Conservation (phyloP, 2,888 invertebrate genomes). For the Poecilus cupreus region DNA sequence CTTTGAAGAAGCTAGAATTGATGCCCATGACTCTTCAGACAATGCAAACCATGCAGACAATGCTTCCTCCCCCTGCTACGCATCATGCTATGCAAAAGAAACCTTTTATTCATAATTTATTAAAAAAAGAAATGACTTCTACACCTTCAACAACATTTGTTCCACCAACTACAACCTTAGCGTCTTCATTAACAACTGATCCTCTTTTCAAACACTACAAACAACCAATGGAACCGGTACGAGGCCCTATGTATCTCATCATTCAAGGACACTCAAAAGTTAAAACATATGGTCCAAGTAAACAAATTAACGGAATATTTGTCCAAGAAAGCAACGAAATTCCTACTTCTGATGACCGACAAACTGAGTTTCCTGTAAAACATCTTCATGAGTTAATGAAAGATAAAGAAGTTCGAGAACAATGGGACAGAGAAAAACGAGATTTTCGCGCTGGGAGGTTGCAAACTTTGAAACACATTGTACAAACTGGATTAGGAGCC, state of each 20-base stretch:
- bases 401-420: constrained; percentile 68
- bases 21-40: constrained; percentile 66
- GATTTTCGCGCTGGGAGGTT: constrained; percentile 68
- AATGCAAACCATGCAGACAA: constrained; percentile 79
- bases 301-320: constrained; percentile 72
- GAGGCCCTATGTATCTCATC: constrained; percentile 83
- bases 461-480: constrained; percentile 70
- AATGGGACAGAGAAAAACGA: constrained; percentile 61
- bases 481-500: constrained; percentile 70
- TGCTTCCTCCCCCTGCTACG: constrained; percentile 76
- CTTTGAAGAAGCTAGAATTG: constrained; percentile 59
- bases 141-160: constrained; percentile 69
- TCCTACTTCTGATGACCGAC: constrained; percentile 71
- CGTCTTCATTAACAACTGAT: constrained; percentile 76
- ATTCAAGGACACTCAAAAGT: constrained; percentile 92
- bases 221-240: constrained; percentile 77
- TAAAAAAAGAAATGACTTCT: constrained; percentile 63
- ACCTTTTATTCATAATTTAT: constrained; percentile 44
- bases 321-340: constrained; percentile 76
- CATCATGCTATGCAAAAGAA: constrained; percentile 65
- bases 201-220: constrained; percentile 79
- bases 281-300: constrained; percentile 85
- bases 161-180: constrained; percentile 74
- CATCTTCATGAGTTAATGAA: constrained; percentile 73
- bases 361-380: constrained; percentile 73